A percentile compares a stretch with the other conserved stretches of the same genome.
These are phyloP conservation scores for Tachina grossa DNA, from an alignment of 2,888 invertebrate species.

Conservation along the genomic window DNA sequence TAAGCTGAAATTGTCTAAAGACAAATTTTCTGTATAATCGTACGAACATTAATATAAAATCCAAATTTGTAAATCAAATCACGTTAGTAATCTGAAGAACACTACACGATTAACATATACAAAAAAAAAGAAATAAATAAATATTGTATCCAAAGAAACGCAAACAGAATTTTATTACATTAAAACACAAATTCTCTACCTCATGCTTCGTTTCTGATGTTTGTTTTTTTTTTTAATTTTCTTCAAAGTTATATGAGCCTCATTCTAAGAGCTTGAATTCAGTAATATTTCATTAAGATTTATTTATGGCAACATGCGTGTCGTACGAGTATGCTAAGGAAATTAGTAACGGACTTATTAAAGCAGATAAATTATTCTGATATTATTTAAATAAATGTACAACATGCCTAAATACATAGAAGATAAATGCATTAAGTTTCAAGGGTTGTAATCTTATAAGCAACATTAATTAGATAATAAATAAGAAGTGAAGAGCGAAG, in stretches of 20 bases:
- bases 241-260: constrained; percentile 2
- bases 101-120: neutral
- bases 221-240: neutral
- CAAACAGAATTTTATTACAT: constrained; percentile 39
- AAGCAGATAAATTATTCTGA: constrained; percentile 46
- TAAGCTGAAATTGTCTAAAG: neutral
- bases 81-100: constrained; percentile 30
- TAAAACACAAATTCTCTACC: constrained; percentile 10
- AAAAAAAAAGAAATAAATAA: neutral
- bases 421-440: constrained; percentile 29
- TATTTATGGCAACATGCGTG: constrained; percentile 45
- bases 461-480: constrained; percentile 16
- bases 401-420: neutral
- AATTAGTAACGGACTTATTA: constrained; percentile 54
- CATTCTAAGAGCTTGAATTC: neutral
- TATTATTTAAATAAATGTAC: constrained; percentile 35
- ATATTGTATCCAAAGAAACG: constrained; percentile 20
- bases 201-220: neutral
- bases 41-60: neutral
- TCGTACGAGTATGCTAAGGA: constrained; percentile 16
- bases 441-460: constrained; percentile 16
- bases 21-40: neutral
- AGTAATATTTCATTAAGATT: constrained; percentile 49
- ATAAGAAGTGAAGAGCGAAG: neutral
- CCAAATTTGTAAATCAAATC: constrained; percentile 36